phyloP scores from a whole-genome alignment of 1,140 invertebrate species.

The Tetraneura akinire region DNA sequence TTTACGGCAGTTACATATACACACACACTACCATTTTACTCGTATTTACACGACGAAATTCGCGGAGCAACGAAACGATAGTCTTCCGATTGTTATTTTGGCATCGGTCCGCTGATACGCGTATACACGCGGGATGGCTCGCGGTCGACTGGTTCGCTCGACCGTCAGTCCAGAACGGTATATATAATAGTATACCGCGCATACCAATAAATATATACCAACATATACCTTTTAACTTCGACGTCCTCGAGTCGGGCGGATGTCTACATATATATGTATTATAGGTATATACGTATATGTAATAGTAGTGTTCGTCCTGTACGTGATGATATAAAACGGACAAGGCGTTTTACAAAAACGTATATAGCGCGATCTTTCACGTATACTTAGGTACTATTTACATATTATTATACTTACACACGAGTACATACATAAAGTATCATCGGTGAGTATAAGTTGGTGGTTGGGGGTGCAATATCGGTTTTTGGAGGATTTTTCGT shows the following conservation, averaged over 20 bases:
- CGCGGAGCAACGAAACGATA: neutral
- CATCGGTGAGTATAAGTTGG: neutral
- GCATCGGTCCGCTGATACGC: neutral
- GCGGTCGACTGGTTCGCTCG: neutral
- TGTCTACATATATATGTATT: neutral
- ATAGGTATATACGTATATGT: neutral
- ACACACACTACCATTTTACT: too few species aligned
- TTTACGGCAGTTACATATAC: too few species aligned
- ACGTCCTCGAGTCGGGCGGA: too few species aligned
- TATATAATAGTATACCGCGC: too few species aligned
- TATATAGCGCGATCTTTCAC: too few species aligned
- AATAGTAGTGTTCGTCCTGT: neutral
- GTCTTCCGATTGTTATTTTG: slow-evolving; percentile 38
- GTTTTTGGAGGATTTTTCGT: slow-evolving; percentile 1
- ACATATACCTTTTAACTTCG: too few species aligned
- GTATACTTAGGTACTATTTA: neutral
- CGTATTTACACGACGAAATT: neutral
- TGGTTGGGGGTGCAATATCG: neutral
- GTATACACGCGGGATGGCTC: too few species aligned
- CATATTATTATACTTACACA: neutral
- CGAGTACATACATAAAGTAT: neutral
- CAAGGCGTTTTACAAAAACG: slow-evolving; percentile 25
- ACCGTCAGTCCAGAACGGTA: neutral
- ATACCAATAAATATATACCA: too few species aligned
- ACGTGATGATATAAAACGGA: neutral